A percentile compares a stretch with the other conserved stretches of the same genome.
These are phyloP conservation scores for Lutraria lutraria DNA, from an alignment of 2,888 invertebrate species.

Conservation along the genomic window DNA sequence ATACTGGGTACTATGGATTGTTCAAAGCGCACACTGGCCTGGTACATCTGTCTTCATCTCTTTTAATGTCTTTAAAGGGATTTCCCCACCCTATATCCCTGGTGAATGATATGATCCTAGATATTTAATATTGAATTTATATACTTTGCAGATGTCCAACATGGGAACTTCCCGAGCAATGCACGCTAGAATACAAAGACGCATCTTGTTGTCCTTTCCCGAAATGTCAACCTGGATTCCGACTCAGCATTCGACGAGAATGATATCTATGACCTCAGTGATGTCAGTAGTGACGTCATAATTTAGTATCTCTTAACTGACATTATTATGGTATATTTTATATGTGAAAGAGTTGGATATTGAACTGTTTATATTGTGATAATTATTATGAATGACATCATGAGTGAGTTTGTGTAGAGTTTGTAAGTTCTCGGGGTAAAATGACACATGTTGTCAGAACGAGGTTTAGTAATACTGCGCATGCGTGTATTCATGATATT, in stretches of 20 bases:
- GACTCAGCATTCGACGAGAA: constrained; percentile 43
- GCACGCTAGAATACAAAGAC: constrained; percentile 52
- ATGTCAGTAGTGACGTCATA: neutral
- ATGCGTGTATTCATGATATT: neutral
- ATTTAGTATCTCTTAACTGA: neutral
- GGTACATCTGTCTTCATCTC: too few relatives aligned
- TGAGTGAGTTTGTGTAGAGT: neutral
- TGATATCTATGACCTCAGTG: neutral
- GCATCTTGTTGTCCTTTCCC: constrained; percentile 67
- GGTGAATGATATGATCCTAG: too few relatives aligned
- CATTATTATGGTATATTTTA: neutral
- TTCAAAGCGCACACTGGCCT: too few relatives aligned
- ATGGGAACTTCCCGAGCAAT: constrained; percentile 60
- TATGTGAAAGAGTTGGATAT: neutral
- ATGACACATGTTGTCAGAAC: neutral
- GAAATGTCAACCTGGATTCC: constrained; percentile 51
- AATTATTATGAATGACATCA: neutral
- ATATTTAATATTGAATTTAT: too few relatives aligned
- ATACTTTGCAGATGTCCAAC: constrained; percentile 58
- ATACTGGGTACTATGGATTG: too few relatives aligned
- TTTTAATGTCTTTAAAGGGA: too few relatives aligned
- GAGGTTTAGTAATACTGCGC: neutral
- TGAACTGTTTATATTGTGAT: constrained; percentile 1
- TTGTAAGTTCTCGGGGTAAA: neutral
- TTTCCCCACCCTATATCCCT: too few relatives aligned